A percentile compares a stretch with the other conserved stretches of the same genome.
Conservation (phyloP, 2,888 invertebrate species). For the Eueremaeus valkanovi region DNA sequence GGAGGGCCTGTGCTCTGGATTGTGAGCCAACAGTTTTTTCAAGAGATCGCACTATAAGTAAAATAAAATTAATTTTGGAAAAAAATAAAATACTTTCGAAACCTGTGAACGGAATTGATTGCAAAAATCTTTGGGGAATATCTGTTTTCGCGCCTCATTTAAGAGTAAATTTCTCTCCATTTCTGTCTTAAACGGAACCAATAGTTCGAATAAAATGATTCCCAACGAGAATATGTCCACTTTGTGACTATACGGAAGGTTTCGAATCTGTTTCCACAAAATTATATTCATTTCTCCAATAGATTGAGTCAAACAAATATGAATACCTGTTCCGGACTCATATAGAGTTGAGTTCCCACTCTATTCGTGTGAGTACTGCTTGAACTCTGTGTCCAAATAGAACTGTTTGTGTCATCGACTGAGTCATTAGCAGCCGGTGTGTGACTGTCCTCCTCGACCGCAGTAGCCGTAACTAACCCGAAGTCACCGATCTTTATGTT, state of each 20-base stretch:
- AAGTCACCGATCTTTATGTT: slow-evolving; percentile 95
- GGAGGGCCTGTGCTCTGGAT: slow-evolving; percentile 66
- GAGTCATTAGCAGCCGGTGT: slow-evolving; percentile 40
- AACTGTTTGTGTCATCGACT: slow-evolving; percentile 23
- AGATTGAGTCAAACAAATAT: too few species aligned
- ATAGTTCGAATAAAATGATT: slow-evolving; percentile 84
- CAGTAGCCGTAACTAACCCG: slow-evolving; percentile 87
- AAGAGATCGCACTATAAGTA: slow-evolving; percentile 64
- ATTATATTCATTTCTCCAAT: not conserved
- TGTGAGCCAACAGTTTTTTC: slow-evolving; percentile 68
- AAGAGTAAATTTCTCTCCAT: slow-evolving; percentile 72
- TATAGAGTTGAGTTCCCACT: slow-evolving; percentile 88
- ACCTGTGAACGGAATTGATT: slow-evolving; percentile 67
- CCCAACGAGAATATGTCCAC: slow-evolving; percentile 89
- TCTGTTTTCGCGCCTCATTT: slow-evolving; percentile 62
- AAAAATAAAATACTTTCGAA: slow-evolving; percentile 46
- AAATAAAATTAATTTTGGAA: slow-evolving; percentile 44
- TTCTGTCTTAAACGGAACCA: slow-evolving; percentile 83
- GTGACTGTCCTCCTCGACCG: slow-evolving; percentile 52
- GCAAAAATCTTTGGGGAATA: slow-evolving; percentile 67
- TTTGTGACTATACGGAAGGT: slow-evolving; percentile 54
- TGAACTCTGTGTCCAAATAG: not conserved
- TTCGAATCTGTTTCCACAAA: slow-evolving; percentile 48
- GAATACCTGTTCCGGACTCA: slow-evolving; percentile 89
- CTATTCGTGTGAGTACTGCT: slow-evolving; percentile 57